phyloP scores from a whole-genome alignment of 2,888 invertebrate species.

The Alviniconcha strummeri region DNA sequence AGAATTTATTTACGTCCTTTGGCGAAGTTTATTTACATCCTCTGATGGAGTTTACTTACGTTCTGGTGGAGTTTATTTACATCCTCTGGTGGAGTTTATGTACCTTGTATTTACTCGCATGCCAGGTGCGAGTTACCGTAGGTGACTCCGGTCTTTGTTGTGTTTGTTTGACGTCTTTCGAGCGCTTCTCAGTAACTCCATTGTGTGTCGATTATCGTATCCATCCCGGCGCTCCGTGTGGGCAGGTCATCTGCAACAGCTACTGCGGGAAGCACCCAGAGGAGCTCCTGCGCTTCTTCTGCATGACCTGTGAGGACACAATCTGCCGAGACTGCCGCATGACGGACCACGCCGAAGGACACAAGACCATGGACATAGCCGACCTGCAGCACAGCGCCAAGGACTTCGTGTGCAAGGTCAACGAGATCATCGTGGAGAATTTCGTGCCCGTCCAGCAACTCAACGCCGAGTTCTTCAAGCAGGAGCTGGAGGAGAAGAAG shows the following conservation, averaged over 20 bases:
- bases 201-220: no score
- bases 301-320: conserved; percentile 22
- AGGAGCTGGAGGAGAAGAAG: conserved; percentile 1
- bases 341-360: conserved; percentile 27
- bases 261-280: conserved; percentile 27
- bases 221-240: no score
- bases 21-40: no score
- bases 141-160: no score
- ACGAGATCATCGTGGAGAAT: conserved; percentile 19
- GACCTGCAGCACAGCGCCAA: conserved; percentile 28
- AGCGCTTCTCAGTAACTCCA: no score
- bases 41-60: no score
- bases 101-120: no score
- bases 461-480: conserved; percentile 20
- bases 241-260: conserved; percentile 16
- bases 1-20: no score
- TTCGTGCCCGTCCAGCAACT: neutral
- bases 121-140: no score
- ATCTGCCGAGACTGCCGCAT: conserved; percentile 31
- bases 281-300: conserved; percentile 27
- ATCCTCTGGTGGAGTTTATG: no score
- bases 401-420: conserved; percentile 14
- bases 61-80: no score
- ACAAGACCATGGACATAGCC: conserved; percentile 22
- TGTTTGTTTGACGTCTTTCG: no score